A percentile compares a stretch with the other conserved stretches of the same genome.
Evolutionary conservation across 2,797 vertebrate species (phyloP).

Genomic region (Graptemys geographica): DNA sequence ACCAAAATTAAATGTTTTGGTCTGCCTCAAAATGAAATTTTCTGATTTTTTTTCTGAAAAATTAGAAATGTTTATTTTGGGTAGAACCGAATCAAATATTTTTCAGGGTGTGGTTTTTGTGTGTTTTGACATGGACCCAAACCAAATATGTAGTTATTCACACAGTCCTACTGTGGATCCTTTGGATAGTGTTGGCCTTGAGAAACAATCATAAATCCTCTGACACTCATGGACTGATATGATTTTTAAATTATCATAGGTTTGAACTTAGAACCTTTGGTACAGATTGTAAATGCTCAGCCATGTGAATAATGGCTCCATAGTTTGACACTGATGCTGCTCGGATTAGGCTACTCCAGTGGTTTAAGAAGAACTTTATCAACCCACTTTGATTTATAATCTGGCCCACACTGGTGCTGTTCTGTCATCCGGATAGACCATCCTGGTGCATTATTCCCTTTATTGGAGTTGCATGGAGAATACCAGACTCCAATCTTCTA

Average conservation of each 20-base stretch:
- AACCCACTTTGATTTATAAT: too few species aligned
- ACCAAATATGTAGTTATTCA: too few species aligned
- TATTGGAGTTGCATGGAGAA: background rate
- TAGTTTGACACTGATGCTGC: background rate
- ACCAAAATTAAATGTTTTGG: background rate
- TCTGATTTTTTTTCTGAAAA: background rate
- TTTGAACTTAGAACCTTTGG: background rate
- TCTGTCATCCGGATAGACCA: background rate
- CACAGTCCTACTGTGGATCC: too few species aligned
- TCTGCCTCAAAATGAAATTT: background rate
- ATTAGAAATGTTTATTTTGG: background rate
- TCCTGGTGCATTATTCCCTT: background rate
- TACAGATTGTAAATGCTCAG: background rate
- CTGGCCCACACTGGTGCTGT: background rate
- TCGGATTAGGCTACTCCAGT: background rate
- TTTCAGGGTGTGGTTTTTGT: background rate
- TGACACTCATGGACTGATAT: background rate
- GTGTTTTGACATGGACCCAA: too few species aligned
- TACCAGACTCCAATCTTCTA: background rate
- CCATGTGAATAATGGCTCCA: rapidly evolving
- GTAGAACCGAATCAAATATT: background rate
- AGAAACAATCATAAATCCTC: background rate
- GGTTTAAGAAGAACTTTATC: too few species aligned
- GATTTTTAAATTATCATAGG: background rate
- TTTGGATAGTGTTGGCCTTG: background rate